phyloP scores from a whole-genome alignment of 23 tunicate genomes.

The Aplidium turbinatum region DNA sequence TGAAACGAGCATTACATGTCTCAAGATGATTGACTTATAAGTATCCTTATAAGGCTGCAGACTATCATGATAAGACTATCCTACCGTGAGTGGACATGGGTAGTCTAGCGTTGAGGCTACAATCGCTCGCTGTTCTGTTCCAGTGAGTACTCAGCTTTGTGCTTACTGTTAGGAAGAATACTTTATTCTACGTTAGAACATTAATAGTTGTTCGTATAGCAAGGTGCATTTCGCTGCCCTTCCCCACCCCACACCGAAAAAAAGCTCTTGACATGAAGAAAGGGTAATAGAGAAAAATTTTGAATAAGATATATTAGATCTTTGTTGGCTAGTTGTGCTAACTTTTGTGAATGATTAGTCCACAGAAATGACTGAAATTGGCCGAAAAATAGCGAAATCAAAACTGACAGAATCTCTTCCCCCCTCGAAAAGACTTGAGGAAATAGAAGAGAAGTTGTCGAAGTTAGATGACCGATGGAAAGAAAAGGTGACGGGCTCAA shows the following conservation, averaged over 20 bases:
- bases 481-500: slow-evolving; percentile 49
- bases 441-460: slow-evolving; percentile 47
- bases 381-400: slow-evolving; percentile 21
- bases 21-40: too few species aligned
- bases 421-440: slow-evolving; percentile 37
- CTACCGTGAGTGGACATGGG: too few species aligned
- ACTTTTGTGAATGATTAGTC: not conserved
- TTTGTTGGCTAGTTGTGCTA: not conserved
- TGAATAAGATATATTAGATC: not conserved
- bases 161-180: too few species aligned
- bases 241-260: too few species aligned
- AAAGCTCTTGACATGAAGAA: too few species aligned
- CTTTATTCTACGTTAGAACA: not conserved
- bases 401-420: slow-evolving; percentile 20
- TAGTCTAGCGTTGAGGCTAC: too few species aligned
- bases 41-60: too few species aligned
- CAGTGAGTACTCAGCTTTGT: too few species aligned
- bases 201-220: not conserved
- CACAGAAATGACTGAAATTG: slow-evolving; percentile 23
- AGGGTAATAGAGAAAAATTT: not conserved
- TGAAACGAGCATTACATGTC: too few species aligned
- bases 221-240: not conserved
- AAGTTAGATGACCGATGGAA: slow-evolving; percentile 57
- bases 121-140: too few species aligned
- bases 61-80: too few species aligned